Base-by-base conservation (phyloP, 2,888 invertebrate genomes). In the Hedychridium roseum region DNA sequence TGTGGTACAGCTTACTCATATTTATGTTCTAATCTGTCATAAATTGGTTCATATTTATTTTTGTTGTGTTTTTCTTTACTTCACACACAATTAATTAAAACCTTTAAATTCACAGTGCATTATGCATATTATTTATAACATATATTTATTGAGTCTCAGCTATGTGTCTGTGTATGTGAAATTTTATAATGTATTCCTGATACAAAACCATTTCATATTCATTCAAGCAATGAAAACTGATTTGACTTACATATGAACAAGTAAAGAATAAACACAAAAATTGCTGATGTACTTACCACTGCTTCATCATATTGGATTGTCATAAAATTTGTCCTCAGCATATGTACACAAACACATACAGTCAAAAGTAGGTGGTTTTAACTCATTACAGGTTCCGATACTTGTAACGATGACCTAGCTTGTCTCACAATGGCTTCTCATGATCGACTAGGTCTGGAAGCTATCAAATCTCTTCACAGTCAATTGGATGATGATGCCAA, bases 401-500 rank as follows among this genome's bases (percentile, higher is more conserved):
- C 81, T 49, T 85, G 85, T 71, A 84, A 86, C 74, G 91, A 92
- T 72, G 92, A 92, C 79, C 82, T 88, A 54, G 85, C 87, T 58
- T 92, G 92, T 73, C 85, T 91, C 62, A 83, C 84, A 41, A 85
- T 83, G 79, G 83, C 84, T 66, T 82, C 86, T 47, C 89, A 88
- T 73, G 96, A 97, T 82, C 88, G 88, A 61, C 85, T 90, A 42
- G 95, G 94, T 18, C 88, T 94, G 74, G 96, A 96, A 78, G 97
- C 98, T 46, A 97, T 99, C 74, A 87, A 87, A 57, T 88, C 90
- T 63, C 86, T 99, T 31, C 98, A 99, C 82, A 85, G 89, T 58
- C 94, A 97, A 79, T 85, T 99, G 62, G 98, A 99, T 79, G 98
- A 99, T 78, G 98, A 99, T 83, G 92, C 92, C 66, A 95, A 97